Evolutionary conservation across 2,113 vertebrate genomes (phyloP).

Genomic region (Cryptomyrus ogoouensis): DNA sequence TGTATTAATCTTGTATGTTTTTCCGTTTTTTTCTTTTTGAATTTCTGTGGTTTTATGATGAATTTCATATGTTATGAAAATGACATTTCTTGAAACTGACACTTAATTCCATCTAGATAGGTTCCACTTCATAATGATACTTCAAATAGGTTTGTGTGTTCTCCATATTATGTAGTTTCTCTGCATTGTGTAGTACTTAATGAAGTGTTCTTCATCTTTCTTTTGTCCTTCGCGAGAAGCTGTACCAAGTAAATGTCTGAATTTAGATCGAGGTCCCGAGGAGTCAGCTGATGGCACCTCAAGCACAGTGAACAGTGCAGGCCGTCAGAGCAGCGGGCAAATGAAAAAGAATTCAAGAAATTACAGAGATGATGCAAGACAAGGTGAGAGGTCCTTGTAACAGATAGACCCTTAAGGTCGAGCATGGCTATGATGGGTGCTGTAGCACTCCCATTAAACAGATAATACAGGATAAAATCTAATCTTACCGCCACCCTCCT

Average conservation of each 20-base stretch:
- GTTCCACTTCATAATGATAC: background rate
- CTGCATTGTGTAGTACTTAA: background rate
- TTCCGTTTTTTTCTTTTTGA: background rate
- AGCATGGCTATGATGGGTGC: background rate
- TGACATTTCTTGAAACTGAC: background rate
- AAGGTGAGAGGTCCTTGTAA: conserved; percentile 13
- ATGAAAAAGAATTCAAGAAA: conserved; percentile 34
- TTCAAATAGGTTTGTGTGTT: background rate
- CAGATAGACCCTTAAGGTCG: background rate
- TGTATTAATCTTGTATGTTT: background rate
- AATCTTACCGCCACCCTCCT: conserved; percentile 22
- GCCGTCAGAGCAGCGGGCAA: conserved; percentile 27
- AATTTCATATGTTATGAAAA: background rate
- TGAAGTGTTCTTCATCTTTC: background rate
- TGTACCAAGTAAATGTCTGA: conserved; percentile 16
- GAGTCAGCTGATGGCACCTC: conserved; percentile 23
- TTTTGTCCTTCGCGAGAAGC: conserved; percentile 7
- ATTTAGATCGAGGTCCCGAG: conserved; percentile 34
- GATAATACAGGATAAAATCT: background rate
- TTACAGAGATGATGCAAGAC: conserved; percentile 47
- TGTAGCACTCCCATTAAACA: background rate
- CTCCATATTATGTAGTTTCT: background rate
- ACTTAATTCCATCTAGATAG: background rate
- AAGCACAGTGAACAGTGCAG: conserved; percentile 31
- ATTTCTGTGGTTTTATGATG: background rate